phyloP scores from a whole-genome alignment of 2,113 vertebrate species.

The Xerus inauris region DNA sequence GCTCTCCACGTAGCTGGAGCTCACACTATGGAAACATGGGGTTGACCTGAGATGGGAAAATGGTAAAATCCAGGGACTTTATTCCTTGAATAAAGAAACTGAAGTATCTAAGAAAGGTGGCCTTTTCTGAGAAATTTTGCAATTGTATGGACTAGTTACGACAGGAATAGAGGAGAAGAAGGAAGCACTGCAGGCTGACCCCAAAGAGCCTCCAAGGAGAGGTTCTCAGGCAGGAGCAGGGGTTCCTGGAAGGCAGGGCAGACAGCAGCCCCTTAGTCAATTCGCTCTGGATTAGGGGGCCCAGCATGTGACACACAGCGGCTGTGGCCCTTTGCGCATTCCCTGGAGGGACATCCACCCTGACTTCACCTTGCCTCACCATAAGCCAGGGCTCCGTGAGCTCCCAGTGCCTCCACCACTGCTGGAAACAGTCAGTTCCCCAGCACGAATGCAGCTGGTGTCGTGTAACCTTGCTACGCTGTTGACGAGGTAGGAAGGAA shows the following conservation, averaged over 20 bases:
- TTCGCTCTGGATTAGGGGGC: slow-evolving; percentile 33
- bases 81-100: background rate
- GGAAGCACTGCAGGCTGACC: slow-evolving; percentile 52
- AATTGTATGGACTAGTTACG: background rate
- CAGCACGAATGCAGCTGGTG: background rate
- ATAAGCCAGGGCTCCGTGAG: background rate
- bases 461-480: background rate
- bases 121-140: slow-evolving; percentile 23
- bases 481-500: background rate
- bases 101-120: background rate
- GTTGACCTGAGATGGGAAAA: background rate
- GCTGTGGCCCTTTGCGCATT: background rate
- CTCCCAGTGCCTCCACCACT: background rate
- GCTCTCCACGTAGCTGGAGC: background rate
- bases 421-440: background rate
- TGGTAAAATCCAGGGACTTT: background rate
- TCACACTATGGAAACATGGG: background rate
- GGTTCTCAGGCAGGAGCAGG: slow-evolving; percentile 19
- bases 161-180: slow-evolving; percentile 11
- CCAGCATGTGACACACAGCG: background rate
- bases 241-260: slow-evolving; percentile 55
- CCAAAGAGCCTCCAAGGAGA: slow-evolving; percentile 66
- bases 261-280: background rate
- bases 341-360: background rate
- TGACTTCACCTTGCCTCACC: background rate